Percentiles rank a stretch among this genome's conserved stretches.
Evolutionary conservation across 2,113 vertebrate genomes (phyloP).

Genomic region (Mixornis gularis): DNA sequence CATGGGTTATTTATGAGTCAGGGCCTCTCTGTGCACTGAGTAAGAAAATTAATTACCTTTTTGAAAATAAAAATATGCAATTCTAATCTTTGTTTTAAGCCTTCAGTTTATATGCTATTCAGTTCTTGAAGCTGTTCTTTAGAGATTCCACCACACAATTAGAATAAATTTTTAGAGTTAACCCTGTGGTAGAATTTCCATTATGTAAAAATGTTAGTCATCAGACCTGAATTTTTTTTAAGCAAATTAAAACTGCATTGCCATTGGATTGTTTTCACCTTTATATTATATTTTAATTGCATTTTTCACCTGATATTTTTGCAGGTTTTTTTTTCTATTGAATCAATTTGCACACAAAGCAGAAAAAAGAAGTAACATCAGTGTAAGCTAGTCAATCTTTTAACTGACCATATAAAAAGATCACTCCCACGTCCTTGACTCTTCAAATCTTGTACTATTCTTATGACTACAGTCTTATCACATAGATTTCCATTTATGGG

Average conservation of each 20-base stretch:
- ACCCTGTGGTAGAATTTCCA: neutral
- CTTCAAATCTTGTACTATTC: neutral
- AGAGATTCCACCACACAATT: neutral
- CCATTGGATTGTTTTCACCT: neutral
- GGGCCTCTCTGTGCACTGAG: neutral
- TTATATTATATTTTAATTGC: neutral
- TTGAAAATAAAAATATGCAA: neutral
- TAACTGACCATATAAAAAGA: neutral
- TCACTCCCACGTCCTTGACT: neutral
- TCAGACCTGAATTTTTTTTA: neutral
- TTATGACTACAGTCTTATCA: neutral
- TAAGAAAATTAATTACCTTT: neutral
- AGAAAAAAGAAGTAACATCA: neutral
- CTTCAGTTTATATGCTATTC: neutral
- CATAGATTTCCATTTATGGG: neutral
- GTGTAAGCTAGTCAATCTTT: neutral
- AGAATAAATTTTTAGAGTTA: neutral
- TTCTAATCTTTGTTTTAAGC: neutral
- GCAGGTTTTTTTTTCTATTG: neutral
- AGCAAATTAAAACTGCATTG: neutral
- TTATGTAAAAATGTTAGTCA: rapidly evolving
- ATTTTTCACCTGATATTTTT: neutral
- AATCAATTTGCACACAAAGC: neutral
- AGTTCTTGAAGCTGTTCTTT: neutral
- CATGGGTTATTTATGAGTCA: neutral